These are phyloP conservation scores for Tinamus major DNA, from an alignment of 2,797 vertebrate genomes.

Conservation along the genomic window DNA sequence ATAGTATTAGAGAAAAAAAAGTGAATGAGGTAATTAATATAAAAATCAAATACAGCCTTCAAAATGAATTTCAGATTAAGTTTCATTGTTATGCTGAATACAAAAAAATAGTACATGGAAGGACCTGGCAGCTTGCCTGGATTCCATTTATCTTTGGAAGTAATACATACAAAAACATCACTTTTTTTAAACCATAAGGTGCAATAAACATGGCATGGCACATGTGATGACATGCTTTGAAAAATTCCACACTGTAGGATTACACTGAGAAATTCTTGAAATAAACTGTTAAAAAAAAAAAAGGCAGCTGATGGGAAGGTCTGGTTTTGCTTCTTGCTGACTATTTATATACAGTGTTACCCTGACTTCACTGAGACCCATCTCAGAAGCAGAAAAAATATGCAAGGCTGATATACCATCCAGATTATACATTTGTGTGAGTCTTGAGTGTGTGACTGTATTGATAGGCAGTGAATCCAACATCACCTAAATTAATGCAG, in stretches of 20 bases:
- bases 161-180: background rate
- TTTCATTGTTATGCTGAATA: background rate
- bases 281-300: background rate
- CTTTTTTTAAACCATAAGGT: background rate
- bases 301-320: background rate
- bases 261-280: background rate
- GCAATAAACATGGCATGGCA: background rate
- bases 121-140: background rate
- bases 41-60: background rate
- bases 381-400: background rate
- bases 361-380: background rate
- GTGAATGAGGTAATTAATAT: background rate
- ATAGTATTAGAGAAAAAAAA: background rate
- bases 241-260: background rate
- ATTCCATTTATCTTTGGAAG: constrained; percentile 1
- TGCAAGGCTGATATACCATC: background rate
- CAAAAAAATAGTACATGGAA: background rate
- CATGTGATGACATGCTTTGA: background rate
- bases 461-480: background rate
- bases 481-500: background rate
- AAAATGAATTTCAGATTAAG: background rate
- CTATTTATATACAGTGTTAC: background rate
- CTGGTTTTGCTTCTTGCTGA: background rate
- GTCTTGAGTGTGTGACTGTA: background rate
- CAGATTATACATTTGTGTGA: background rate